Percentiles rank a stretch among this genome's conserved stretches.
These are phyloP conservation scores for Labroides dimidiatus DNA, from an alignment of 2,797 vertebrate species.

Conservation along the genomic window DNA sequence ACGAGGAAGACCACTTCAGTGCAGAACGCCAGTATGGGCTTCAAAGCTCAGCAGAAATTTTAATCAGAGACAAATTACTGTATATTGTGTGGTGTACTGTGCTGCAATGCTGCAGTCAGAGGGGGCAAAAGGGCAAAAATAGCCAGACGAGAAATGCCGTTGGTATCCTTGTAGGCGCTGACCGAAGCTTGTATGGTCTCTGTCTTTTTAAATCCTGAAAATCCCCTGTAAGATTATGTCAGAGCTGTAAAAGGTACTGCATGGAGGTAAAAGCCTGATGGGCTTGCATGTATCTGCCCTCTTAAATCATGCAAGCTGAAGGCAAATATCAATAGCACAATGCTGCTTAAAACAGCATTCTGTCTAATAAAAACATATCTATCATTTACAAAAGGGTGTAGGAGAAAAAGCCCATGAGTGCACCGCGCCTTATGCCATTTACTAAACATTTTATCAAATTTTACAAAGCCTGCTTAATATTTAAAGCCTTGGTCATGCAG, in stretches of 20 bases:
- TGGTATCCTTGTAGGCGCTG: conserved; percentile 15
- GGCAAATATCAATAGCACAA: conserved; percentile 70
- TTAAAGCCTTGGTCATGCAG: conserved; percentile 81
- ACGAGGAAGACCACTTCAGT: conserved; percentile 79
- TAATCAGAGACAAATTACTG: conserved; percentile 84
- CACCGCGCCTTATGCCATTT: conserved; percentile 73
- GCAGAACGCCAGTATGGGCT: conserved; percentile 65
- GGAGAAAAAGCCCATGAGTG: conserved; percentile 53
- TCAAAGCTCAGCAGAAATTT: conserved; percentile 85
- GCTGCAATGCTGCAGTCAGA: conserved; percentile 35
- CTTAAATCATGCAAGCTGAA: conserved; percentile 73
- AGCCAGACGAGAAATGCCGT: conserved; percentile 29
- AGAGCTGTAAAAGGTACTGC: conserved; percentile 26
- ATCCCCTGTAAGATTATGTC: conserved; percentile 36
- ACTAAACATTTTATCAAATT: conserved; percentile 85
- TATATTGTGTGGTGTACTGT: conserved; percentile 68
- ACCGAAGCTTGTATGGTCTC: conserved; percentile 11
- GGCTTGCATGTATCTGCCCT: conserved; percentile 62
- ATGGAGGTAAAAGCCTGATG: conserved; percentile 51
- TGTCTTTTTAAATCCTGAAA: conserved; percentile 44
- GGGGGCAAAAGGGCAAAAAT: conserved; percentile 64
- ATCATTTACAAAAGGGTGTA: conserved; percentile 73
- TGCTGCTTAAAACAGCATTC: conserved; percentile 78
- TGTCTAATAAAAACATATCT: conserved; percentile 78
- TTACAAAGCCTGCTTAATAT: conserved; percentile 85